These are phyloP conservation scores for Amblyjoppa fuscipennis DNA, from an alignment of 2,888 invertebrate genomes.

Conservation along the genomic window DNA sequence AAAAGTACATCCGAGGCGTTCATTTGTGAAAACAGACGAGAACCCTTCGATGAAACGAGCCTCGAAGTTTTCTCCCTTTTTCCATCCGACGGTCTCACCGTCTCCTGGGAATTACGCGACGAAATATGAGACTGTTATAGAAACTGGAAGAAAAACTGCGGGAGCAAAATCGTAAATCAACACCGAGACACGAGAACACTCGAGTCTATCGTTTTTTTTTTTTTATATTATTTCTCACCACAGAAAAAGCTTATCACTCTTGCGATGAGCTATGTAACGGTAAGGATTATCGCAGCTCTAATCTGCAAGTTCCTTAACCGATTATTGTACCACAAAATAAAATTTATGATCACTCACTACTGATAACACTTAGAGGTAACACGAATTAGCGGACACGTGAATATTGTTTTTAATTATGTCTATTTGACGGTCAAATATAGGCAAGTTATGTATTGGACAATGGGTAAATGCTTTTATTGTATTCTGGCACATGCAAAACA, in stretches of 20 bases:
- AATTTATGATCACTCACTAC: neutral
- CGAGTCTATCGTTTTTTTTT: neutral
- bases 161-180: constrained; percentile 32
- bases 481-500: too few species aligned
- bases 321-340: neutral
- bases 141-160: constrained; percentile 14
- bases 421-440: neutral
- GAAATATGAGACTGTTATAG: constrained; percentile 35
- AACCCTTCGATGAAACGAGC: constrained; percentile 25
- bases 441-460: neutral
- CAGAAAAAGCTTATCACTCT: neutral
- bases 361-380: neutral
- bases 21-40: constrained; percentile 44
- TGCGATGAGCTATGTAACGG: neutral
- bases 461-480: too few species aligned
- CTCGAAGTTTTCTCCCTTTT: constrained; percentile 7
- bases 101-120: neutral
- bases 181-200: neutral
- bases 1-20: constrained; percentile 26
- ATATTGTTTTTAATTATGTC: neutral
- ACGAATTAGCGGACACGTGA: neutral
- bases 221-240: neutral
- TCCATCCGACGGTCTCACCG: neutral
- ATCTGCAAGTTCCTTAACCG: neutral
- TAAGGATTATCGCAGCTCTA: neutral